A percentile compares a stretch with the other conserved stretches of the same genome.
phyloP scores from a whole-genome alignment of 2,113 vertebrate genomes.

The Cyprinodon variegatus region DNA sequence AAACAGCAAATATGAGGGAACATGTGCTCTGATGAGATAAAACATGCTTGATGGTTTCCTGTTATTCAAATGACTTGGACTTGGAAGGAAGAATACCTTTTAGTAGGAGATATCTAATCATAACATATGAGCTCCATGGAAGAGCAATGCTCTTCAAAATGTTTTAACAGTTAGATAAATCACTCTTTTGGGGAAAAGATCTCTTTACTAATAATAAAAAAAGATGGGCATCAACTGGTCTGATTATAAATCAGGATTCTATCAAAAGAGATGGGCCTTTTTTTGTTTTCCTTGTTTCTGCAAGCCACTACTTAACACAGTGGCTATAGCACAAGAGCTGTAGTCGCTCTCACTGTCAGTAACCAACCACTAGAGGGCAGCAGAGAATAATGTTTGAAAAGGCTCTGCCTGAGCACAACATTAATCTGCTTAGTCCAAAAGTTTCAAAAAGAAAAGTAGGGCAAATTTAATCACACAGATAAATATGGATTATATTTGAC shows the following conservation, averaged over 20 bases:
- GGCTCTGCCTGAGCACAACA: neutral
- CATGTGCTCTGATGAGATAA: neutral
- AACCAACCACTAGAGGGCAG: constrained; percentile 66
- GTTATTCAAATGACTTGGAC: neutral
- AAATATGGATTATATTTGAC: neutral
- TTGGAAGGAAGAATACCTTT: neutral
- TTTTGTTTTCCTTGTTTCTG: too few species aligned
- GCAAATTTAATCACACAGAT: neutral
- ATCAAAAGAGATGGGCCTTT: neutral
- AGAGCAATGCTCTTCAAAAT: neutral
- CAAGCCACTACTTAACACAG: neutral
- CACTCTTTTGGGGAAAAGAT: neutral
- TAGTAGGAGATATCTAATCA: neutral
- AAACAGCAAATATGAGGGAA: neutral
- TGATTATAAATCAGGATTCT: neutral
- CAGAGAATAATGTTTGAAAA: constrained; percentile 22
- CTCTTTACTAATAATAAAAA: neutral
- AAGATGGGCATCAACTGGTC: neutral
- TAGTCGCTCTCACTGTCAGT: constrained; percentile 1
- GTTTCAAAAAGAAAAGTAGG: neutral
- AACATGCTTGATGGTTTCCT: neutral
- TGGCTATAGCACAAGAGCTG: neutral
- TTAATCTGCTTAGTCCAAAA: neutral
- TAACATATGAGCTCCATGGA: neutral
- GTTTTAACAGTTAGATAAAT: neutral